Conservation (phyloP, 2,113 vertebrate genomes). For the Myrmophylax atrothorax region DNA sequence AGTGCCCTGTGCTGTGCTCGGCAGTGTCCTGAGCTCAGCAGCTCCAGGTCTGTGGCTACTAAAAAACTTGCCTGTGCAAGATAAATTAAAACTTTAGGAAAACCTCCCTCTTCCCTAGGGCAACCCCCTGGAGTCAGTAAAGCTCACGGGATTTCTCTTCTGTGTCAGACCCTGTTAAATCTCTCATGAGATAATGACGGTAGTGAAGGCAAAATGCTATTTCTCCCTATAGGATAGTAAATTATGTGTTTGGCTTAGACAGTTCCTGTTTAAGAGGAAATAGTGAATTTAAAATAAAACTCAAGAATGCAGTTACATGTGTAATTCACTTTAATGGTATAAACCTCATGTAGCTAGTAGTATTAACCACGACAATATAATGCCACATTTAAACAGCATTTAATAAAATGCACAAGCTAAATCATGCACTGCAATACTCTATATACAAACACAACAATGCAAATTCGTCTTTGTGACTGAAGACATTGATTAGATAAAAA, state of each 20-base stretch:
- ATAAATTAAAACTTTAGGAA: background rate
- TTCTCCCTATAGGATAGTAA: background rate
- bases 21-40: too few species aligned
- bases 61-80: background rate
- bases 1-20: too few species aligned
- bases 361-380: slow-evolving; percentile 87
- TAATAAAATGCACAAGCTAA: slow-evolving; percentile 92
- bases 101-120: background rate
- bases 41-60: too few species aligned
- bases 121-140: background rate
- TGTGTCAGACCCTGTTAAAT: background rate
- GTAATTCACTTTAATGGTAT: slow-evolving; percentile 79
- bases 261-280: background rate
- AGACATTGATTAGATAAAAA: slow-evolving; percentile 85
- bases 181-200: too few species aligned
- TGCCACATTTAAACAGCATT: slow-evolving; percentile 87
- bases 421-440: slow-evolving; percentile 92
- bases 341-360: slow-evolving; percentile 80
- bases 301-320: slow-evolving; percentile 4
- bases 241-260: background rate
- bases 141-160: background rate
- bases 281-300: background rate
- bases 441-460: slow-evolving; percentile 90
- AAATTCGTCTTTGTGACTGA: slow-evolving; percentile 79
- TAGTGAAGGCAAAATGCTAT: background rate